These are phyloP conservation scores for Noturus placidus DNA, from an alignment of 2,113 vertebrate genomes.

Conservation along the genomic window DNA sequence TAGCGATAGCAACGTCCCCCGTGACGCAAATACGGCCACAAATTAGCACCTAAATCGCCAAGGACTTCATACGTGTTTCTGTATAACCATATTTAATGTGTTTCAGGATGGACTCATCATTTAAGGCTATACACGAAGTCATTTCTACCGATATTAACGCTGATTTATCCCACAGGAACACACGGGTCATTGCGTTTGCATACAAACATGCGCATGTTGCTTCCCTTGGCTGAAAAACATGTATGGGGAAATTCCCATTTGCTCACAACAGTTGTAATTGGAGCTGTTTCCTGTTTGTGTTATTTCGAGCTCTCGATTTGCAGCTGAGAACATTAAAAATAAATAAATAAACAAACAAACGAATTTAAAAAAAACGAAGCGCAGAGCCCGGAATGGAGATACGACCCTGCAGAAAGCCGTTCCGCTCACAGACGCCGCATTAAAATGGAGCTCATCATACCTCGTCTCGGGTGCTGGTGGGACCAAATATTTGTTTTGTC, in stretches of 20 bases:
- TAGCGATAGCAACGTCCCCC: background rate
- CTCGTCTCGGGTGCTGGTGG: constrained; percentile 67
- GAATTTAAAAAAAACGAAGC: background rate
- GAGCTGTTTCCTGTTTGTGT: constrained; percentile 60
- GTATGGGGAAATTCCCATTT: constrained; percentile 65
- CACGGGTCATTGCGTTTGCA: constrained; percentile 41
- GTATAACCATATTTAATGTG: background rate
- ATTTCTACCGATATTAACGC: constrained; percentile 34
- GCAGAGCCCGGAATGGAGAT: constrained; percentile 66
- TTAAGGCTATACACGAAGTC: constrained; percentile 25
- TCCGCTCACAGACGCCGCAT: constrained; percentile 70
- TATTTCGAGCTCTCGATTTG: constrained; percentile 73
- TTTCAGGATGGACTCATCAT: background rate
- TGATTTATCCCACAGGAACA: constrained; percentile 43
- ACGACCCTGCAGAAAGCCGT: constrained; percentile 65
- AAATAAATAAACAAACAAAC: background rate
- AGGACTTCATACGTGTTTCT: background rate
- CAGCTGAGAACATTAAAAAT: constrained; percentile 71
- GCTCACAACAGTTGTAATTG: constrained; percentile 63
- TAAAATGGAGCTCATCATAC: constrained; percentile 78
- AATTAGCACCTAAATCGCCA: background rate
- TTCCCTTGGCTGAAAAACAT: constrained; percentile 55
- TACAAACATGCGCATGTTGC: constrained; percentile 39
- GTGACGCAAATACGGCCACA: background rate
- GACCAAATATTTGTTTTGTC: constrained; percentile 77